Conservation (phyloP, 2,113 vertebrate species). For the Xiphias gladius region DNA sequence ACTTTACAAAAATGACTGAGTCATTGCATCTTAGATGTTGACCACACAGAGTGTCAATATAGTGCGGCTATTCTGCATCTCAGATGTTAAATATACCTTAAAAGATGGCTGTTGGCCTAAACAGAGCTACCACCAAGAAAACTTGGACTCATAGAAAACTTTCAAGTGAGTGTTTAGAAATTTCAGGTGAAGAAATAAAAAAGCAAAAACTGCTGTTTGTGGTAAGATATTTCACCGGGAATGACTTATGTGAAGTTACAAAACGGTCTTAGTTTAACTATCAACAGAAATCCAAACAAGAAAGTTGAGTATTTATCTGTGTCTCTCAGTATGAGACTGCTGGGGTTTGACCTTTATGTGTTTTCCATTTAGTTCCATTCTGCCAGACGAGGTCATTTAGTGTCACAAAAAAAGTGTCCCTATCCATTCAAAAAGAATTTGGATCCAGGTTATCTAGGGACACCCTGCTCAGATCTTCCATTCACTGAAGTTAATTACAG, state of each 20-base stretch:
- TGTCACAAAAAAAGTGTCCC: neutral
- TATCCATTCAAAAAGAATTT: too few relatives aligned
- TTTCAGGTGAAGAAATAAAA: neutral
- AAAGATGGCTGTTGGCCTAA: slow-evolving; percentile 59
- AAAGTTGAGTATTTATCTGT: neutral
- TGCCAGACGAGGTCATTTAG: neutral
- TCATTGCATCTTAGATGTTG: slow-evolving; percentile 74
- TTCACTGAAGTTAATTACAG: slow-evolving; percentile 32
- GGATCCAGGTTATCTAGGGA: too few relatives aligned
- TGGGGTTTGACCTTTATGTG: neutral
- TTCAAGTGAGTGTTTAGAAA: slow-evolving; percentile 17
- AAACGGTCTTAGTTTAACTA: slow-evolving; percentile 32
- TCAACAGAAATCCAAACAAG: neutral
- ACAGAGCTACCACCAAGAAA: slow-evolving; percentile 14
- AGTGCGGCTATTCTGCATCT: slow-evolving; percentile 67
- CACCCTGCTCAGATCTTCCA: neutral
- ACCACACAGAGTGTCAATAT: slow-evolving; percentile 63
- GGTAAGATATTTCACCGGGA: neutral
- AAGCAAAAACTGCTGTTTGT: neutral
- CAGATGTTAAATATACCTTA: slow-evolving; percentile 56
- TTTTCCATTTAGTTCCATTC: neutral
- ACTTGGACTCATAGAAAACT: slow-evolving; percentile 16
- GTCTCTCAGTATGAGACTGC: neutral
- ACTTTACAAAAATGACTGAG: slow-evolving; percentile 55
- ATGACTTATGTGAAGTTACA: neutral